phyloP scores from a whole-genome alignment of 2,888 invertebrate genomes.

The Oxycera nigricornis region DNA sequence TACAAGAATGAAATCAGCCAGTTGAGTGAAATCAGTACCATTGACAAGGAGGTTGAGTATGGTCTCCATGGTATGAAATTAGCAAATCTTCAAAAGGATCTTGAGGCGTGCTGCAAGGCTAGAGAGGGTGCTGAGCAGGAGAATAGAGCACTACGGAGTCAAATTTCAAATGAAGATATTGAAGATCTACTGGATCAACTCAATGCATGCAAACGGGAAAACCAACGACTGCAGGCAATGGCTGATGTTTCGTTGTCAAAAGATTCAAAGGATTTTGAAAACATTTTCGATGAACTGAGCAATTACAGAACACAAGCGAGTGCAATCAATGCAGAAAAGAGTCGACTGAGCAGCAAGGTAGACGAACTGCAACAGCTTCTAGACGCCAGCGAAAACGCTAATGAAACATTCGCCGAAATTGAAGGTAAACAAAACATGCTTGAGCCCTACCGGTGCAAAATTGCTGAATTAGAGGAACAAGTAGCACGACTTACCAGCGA shows the following conservation, averaged over 20 bases:
- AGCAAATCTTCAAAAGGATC: not conserved
- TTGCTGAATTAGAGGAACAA: not conserved
- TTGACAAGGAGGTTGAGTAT: constrained; percentile 6
- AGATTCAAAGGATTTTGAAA: not conserved
- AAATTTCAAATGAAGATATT: constrained; percentile 13
- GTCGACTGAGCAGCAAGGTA: not conserved
- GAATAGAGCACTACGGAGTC: not conserved
- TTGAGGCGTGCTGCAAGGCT: not conserved
- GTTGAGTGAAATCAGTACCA: not conserved
- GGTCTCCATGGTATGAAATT: not conserved
- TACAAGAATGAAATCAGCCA: constrained; percentile 6
- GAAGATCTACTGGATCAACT: constrained; percentile 14
- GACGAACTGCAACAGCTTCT: not conserved
- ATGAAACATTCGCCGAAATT: not conserved
- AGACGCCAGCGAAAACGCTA: not conserved
- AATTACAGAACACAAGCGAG: not conserved
- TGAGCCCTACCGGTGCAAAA: not conserved
- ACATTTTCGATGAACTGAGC: not conserved
- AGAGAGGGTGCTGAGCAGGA: not conserved
- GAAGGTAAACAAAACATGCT: not conserved
- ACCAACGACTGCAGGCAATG: not conserved
- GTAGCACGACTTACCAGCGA: not conserved
- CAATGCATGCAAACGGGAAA: constrained; percentile 34
- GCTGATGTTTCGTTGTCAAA: not conserved
- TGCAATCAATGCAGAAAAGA: not conserved